phyloP scores from a whole-genome alignment of 2,797 vertebrate species.

The Leptoclinus maculatus region DNA sequence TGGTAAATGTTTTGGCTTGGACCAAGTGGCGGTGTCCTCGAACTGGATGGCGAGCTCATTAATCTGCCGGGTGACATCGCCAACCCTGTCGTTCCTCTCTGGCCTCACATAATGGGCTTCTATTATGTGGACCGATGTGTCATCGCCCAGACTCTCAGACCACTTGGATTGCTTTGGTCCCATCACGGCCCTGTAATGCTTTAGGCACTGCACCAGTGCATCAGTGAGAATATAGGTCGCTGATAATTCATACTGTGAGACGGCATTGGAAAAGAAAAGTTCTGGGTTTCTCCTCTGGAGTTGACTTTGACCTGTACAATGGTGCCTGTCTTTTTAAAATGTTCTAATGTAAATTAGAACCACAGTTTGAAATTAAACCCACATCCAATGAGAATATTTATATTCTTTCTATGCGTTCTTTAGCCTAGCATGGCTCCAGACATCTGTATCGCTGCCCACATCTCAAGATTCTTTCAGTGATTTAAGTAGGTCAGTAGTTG shows the following conservation, averaged over 20 bases:
- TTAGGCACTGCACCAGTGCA: slow-evolving; percentile 31
- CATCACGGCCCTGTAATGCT: slow-evolving; percentile 35
- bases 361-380: neutral
- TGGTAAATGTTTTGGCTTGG: slow-evolving; percentile 43
- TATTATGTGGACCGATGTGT: slow-evolving; percentile 49
- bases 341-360: neutral
- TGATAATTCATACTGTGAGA: slow-evolving; percentile 36
- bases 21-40: slow-evolving; percentile 21
- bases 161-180: slow-evolving; percentile 31
- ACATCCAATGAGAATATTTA: neutral
- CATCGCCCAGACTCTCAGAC: slow-evolving; percentile 46
- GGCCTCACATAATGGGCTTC: slow-evolving; percentile 56
- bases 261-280: slow-evolving; percentile 17
- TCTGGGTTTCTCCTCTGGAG: slow-evolving; percentile 19
- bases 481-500: neutral
- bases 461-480: neutral
- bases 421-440: neutral
- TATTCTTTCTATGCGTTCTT: neutral
- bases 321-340: neutral
- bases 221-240: slow-evolving; percentile 49
- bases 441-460: neutral
- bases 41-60: slow-evolving; percentile 55
- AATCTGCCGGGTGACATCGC: slow-evolving; percentile 56
- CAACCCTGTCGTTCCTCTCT: slow-evolving; percentile 49
- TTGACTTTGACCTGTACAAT: slow-evolving; percentile 15